Conservation (phyloP, 2,888 invertebrate species). For the Abrostola triplasia region DNA sequence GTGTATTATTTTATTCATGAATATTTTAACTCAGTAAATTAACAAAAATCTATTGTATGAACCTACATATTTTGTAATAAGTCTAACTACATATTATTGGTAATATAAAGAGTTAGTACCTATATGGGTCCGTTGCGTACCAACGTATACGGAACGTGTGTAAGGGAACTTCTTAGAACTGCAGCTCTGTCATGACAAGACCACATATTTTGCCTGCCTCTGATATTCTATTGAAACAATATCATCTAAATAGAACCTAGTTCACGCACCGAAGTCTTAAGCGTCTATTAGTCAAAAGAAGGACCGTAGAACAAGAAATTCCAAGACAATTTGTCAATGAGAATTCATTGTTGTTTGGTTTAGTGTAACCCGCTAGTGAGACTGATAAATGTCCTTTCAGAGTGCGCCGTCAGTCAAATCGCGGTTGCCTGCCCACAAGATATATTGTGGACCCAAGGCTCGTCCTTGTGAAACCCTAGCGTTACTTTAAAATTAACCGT, state of each 20-base stretch:
- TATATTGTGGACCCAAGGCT: conserved; percentile 86
- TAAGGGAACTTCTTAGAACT: not conserved
- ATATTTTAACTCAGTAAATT: too few species aligned
- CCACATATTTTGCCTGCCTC: not conserved
- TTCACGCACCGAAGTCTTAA: conserved; percentile 45
- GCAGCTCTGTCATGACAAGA: not conserved
- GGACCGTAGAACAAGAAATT: conserved; percentile 77
- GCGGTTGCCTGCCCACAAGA: conserved; percentile 88
- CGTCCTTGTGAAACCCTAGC: conserved; percentile 79
- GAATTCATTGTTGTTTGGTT: conserved; percentile 88
- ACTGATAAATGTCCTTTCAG: conserved; percentile 88
- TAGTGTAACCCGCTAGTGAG: conserved; percentile 87
- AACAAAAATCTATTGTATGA: too few species aligned
- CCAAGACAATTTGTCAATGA: conserved; percentile 87
- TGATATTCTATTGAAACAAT: not conserved
- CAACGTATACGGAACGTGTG: not conserved
- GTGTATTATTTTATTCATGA: too few species aligned
- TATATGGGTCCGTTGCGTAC: too few species aligned
- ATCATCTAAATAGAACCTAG: conserved; percentile 13
- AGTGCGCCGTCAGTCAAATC: conserved; percentile 87
- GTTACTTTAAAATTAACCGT: conserved; percentile 84
- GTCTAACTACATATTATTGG: too few species aligned
- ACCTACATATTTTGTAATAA: too few species aligned
- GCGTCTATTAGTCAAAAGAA: conserved; percentile 76
- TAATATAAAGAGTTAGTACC: too few species aligned